Evolutionary conservation across 2,113 vertebrate species (phyloP).

Genomic region (Nerophis ophidion): DNA sequence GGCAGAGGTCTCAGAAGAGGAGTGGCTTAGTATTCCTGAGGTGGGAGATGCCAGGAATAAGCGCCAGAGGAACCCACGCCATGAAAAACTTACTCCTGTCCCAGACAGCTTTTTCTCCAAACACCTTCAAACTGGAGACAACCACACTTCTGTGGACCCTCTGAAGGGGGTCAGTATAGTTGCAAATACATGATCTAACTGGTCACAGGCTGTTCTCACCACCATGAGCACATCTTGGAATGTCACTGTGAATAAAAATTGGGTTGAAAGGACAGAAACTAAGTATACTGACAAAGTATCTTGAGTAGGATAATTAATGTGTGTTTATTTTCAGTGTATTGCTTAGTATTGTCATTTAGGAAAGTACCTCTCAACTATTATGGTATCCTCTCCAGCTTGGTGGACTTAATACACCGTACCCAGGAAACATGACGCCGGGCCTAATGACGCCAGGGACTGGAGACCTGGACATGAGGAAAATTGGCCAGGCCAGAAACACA

Average conservation of each 20-base stretch:
- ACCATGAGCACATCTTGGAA: no score
- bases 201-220: no score
- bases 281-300: no score
- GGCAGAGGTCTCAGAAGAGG: slow-evolving; percentile 92
- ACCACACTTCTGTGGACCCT: slow-evolving; percentile 88
- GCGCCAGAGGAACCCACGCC: slow-evolving; percentile 90
- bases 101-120: slow-evolving; percentile 98
- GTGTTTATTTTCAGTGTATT: neutral
- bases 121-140: slow-evolving; percentile 89
- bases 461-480: slow-evolving; percentile 98
- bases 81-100: slow-evolving; percentile 94
- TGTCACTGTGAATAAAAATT: neutral
- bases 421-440: slow-evolving; percentile 93
- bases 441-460: slow-evolving; percentile 92
- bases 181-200: neutral
- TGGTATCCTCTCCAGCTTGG: slow-evolving; percentile 60
- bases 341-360: neutral
- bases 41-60: slow-evolving; percentile 97
- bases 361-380: slow-evolving; percentile 6
- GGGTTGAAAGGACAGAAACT: no score
- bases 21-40: slow-evolving; percentile 97
- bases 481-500: slow-evolving; percentile 96
- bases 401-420: slow-evolving; percentile 90
- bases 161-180: slow-evolving; percentile 80
- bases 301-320: no score